Percentiles rank a stretch among this genome's conserved stretches.
phyloP scores from a whole-genome alignment of 2,113 vertebrate genomes.

The Daphoenositta chrysoptera region DNA sequence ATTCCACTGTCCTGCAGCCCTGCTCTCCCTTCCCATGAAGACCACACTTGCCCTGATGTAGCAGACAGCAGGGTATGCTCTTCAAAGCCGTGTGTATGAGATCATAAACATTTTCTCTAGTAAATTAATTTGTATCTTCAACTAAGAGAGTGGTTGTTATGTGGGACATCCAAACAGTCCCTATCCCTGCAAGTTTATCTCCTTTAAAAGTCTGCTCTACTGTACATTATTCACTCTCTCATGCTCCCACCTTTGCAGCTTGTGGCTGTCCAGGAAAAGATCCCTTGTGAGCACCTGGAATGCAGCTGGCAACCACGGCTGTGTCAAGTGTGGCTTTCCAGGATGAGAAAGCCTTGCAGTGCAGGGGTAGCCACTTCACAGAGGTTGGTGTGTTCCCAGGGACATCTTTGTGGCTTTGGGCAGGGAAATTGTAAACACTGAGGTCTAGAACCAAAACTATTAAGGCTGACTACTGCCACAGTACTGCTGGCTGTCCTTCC shows the following conservation, averaged over 20 bases:
- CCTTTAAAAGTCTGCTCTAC: background rate
- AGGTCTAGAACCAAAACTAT: background rate
- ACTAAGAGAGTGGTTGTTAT: background rate
- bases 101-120: background rate
- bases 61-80: accelerated
- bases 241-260: background rate
- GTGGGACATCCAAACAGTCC: background rate
- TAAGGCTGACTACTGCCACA: background rate
- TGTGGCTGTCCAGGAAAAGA: background rate
- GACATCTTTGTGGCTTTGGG: background rate
- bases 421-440: background rate
- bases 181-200: background rate
- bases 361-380: background rate
- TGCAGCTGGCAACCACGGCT: accelerated
- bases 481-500: background rate
- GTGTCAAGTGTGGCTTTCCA: background rate
- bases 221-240: accelerated
- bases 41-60: background rate
- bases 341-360: background rate
- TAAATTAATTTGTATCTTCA: background rate
- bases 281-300: background rate
- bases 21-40: background rate
- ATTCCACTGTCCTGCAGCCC: background rate
- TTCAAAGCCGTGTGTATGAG: background rate
- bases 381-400: accelerated